These are phyloP conservation scores for Bombus difficillimus DNA, from an alignment of 1,140 invertebrate species.

Conservation along the genomic window DNA sequence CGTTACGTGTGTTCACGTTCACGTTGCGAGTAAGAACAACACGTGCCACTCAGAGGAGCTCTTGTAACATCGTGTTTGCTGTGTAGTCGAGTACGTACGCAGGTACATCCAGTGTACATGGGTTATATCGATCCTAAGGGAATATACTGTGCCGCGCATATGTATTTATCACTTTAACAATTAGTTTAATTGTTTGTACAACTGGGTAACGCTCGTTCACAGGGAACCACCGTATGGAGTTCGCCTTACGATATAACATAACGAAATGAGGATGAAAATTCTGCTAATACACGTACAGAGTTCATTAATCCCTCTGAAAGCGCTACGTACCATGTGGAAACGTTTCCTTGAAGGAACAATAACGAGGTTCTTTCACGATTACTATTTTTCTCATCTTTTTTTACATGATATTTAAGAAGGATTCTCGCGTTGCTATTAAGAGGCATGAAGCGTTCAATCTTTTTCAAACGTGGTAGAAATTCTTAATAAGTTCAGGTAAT, in stretches of 20 bases:
- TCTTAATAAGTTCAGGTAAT: neutral
- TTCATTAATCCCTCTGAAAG: slow-evolving; percentile 15
- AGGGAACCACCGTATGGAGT: neutral
- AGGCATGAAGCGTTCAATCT: too few relatives aligned
- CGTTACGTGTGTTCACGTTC: slow-evolving; percentile 25
- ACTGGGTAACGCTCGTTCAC: slow-evolving; percentile 60
- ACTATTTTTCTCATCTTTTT: neutral
- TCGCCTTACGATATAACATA: slow-evolving; percentile 8
- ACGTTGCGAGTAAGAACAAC: slow-evolving; percentile 65
- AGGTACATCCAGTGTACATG: slow-evolving; percentile 36
- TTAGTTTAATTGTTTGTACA: slow-evolving; percentile 74
- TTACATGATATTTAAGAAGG: neutral
- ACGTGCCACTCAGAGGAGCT: slow-evolving; percentile 58
- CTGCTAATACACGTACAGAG: slow-evolving; percentile 17
- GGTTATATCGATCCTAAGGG: slow-evolving; percentile 55
- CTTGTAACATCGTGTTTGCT: slow-evolving; percentile 60
- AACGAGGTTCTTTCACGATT: neutral
- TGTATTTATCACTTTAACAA: slow-evolving; percentile 71
- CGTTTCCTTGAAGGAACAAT: neutral
- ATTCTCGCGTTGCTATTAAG: too few relatives aligned
- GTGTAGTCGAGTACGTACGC: slow-evolving; percentile 52
- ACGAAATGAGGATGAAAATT: slow-evolving; percentile 43
- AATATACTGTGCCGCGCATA: slow-evolving; percentile 48
- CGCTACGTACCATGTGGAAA: neutral
- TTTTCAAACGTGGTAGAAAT: neutral